These are phyloP conservation scores for Gadopsis bispinosus DNA, from an alignment of 2,797 vertebrate species.

Conservation along the genomic window DNA sequence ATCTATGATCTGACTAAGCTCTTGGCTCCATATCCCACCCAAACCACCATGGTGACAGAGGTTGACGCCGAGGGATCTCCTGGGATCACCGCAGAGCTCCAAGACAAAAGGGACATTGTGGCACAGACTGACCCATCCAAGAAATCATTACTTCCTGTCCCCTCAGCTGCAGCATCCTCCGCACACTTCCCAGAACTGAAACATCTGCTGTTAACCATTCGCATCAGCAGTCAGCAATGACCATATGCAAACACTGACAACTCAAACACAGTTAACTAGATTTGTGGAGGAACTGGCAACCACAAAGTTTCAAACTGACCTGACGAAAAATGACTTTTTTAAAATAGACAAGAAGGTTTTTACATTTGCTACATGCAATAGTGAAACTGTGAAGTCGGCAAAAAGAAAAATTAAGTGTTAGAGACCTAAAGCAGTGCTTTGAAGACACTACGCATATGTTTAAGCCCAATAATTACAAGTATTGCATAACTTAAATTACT, in stretches of 20 bases:
- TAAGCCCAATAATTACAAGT: background rate
- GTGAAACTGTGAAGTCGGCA: background rate
- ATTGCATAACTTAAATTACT: background rate
- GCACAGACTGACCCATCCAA: slow-evolving; percentile 69
- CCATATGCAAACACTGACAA: background rate
- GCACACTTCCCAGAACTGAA: slow-evolving; percentile 65
- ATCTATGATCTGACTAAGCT: slow-evolving; percentile 62
- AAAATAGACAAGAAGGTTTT: background rate
- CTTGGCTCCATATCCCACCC: slow-evolving; percentile 47
- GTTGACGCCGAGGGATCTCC: slow-evolving; percentile 62
- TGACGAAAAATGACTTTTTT: background rate
- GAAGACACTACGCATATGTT: background rate
- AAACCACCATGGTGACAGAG: slow-evolving; percentile 48
- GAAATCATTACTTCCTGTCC: slow-evolving; percentile 76
- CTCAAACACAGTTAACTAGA: background rate
- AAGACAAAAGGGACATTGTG: slow-evolving; percentile 81
- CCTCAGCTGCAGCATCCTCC: slow-evolving; percentile 71
- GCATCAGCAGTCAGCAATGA: slow-evolving; percentile 14
- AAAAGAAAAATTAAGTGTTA: background rate
- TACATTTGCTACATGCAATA: background rate
- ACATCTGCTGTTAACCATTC: slow-evolving; percentile 33
- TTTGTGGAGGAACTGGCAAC: background rate
- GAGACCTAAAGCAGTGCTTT: background rate
- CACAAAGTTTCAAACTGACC: background rate
- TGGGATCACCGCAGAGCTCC: slow-evolving; percentile 62